Conservation (phyloP, 1,140 invertebrate species). For the Drosophila melanica region DNA sequence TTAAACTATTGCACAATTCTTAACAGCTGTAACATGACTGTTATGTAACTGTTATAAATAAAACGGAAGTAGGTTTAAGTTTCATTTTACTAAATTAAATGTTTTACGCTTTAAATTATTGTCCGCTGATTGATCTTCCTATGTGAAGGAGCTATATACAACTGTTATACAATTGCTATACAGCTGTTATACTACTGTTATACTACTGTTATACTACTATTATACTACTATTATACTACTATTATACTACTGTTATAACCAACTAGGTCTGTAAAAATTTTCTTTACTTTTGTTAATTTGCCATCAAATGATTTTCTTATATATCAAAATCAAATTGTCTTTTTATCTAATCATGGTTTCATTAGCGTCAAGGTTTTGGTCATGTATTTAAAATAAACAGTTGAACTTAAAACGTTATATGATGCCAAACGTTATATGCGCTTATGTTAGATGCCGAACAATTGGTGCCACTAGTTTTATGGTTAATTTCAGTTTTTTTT, state of each 20-base stretch:
- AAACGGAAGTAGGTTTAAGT: neutral
- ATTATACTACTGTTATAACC: too few relatives aligned
- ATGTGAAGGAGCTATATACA: neutral
- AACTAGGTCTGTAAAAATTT: too few relatives aligned
- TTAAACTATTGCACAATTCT: neutral
- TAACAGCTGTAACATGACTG: neutral
- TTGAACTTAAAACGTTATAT: neutral
- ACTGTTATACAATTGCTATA: conserved; percentile 4
- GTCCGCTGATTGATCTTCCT: conserved; percentile 1
- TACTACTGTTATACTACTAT: too few relatives aligned
- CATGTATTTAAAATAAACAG: neutral
- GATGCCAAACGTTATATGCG: neutral
- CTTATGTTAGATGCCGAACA: too few relatives aligned
- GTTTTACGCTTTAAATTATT: neutral
- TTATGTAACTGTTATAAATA: neutral
- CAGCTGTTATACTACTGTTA: too few relatives aligned
- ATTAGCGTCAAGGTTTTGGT: neutral
- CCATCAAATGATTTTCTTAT: too few relatives aligned
- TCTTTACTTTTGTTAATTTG: too few relatives aligned
- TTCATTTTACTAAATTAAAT: neutral
- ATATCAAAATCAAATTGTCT: too few relatives aligned
- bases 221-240: neutral
- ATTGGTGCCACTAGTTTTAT: neutral
- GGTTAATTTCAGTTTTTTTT: too few relatives aligned
- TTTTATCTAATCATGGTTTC: neutral